phyloP scores from a whole-genome alignment of 2,113 vertebrate genomes.

The Sturnira hondurensis region DNA sequence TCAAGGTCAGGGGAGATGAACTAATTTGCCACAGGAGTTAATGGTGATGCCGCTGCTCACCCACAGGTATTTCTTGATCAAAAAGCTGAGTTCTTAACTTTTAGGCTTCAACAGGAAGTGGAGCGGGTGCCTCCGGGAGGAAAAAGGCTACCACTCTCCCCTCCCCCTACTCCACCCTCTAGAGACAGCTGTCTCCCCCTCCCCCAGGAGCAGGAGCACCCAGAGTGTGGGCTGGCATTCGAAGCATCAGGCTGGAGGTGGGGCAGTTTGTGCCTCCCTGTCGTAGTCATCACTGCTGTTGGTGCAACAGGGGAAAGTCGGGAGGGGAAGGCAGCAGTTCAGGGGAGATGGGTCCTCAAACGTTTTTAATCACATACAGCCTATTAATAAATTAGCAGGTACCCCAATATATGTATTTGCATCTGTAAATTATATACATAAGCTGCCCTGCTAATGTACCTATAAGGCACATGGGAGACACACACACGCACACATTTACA shows the following conservation, averaged over 20 bases:
- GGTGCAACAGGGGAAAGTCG: neutral
- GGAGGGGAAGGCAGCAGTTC: neutral
- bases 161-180: neutral
- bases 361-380: neutral
- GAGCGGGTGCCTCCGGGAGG: neutral
- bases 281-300: neutral
- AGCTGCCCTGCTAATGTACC: neutral
- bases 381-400: neutral
- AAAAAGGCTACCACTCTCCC: neutral
- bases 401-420: neutral
- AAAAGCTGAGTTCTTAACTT: neutral
- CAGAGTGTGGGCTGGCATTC: neutral
- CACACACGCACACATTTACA: neutral
- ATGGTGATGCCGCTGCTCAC: neutral
- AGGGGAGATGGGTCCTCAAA: neutral
- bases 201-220: neutral
- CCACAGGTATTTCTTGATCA: neutral
- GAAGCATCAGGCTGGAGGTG: neutral
- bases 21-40: neutral
- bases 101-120: neutral
- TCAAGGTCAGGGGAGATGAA: neutral
- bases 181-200: neutral
- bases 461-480: neutral
- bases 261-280: neutral
- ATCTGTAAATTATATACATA: neutral